phyloP scores from a whole-genome alignment of 2,888 invertebrate genomes.

The Gymnocheta viridis region DNA sequence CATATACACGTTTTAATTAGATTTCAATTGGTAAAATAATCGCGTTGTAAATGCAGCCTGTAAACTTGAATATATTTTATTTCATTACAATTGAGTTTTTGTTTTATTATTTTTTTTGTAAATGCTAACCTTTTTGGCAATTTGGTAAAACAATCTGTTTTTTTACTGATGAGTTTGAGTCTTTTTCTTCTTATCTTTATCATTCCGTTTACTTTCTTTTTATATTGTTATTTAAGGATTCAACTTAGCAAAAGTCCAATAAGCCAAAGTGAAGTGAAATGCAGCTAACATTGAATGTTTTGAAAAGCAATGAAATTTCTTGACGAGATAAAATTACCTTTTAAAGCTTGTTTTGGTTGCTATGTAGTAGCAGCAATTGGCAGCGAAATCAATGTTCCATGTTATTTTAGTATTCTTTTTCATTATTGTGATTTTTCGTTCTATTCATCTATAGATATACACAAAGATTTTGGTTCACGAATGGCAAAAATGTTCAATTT shows the following conservation, averaged over 20 bases:
- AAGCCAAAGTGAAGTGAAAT: conserved; percentile 26
- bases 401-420: conserved; percentile 30
- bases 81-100: not conserved
- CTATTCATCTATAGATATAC: not conserved
- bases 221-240: conserved; percentile 15
- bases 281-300: conserved; percentile 5
- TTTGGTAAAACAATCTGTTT: conserved; percentile 14
- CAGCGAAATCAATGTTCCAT: conserved; percentile 35
- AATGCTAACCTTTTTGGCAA: not conserved
- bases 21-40: too few relatives aligned
- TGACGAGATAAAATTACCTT: conserved; percentile 29
- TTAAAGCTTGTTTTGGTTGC: not conserved
- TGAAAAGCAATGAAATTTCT: conserved; percentile 34
- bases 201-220: not conserved
- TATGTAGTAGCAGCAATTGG: conserved; percentile 1
- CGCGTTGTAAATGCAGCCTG: too few relatives aligned
- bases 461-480: conserved; percentile 6
- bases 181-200: not conserved
- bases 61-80: too few relatives aligned
- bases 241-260: conserved; percentile 26
- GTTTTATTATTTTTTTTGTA: not conserved
- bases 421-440: conserved; percentile 22
- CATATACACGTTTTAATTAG: too few relatives aligned
- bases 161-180: not conserved
- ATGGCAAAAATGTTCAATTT: conserved; percentile 23